These are phyloP conservation scores for Pomatorhinus ruficollis DNA, from an alignment of 2,113 vertebrate genomes.

Conservation along the genomic window DNA sequence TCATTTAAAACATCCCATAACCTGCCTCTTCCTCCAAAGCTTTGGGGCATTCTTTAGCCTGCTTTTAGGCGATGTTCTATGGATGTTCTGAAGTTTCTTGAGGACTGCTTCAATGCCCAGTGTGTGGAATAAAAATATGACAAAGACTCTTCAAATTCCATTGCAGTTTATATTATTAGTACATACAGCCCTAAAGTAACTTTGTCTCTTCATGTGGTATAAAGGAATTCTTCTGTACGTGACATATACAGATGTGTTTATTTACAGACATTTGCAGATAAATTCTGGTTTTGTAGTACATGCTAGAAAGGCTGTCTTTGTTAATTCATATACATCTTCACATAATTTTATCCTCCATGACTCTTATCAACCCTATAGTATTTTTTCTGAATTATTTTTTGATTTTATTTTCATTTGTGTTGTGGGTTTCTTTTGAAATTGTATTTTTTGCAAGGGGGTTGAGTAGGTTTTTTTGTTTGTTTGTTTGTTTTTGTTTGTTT, in stretches of 20 bases:
- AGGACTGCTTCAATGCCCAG: not conserved
- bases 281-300: not conserved
- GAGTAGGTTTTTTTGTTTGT: not conserved
- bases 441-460: not conserved
- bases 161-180: not conserved
- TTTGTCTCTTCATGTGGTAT: fast-evolving
- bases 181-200: not conserved
- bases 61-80: not conserved
- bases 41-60: not conserved
- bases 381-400: not conserved
- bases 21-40: not conserved
- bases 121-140: not conserved
- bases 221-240: not conserved
- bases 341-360: not conserved
- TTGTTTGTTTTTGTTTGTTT: no score
- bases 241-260: not conserved
- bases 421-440: not conserved
- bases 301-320: not conserved
- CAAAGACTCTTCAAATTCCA: not conserved
- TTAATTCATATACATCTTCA: not conserved
- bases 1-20: no score
- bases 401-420: fast-evolving
- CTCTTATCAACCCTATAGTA: not conserved
- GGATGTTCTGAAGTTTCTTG: not conserved
- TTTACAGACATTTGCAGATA: not conserved